phyloP scores from a whole-genome alignment of 2,888 invertebrate species.

The Cephalotes varians region DNA sequence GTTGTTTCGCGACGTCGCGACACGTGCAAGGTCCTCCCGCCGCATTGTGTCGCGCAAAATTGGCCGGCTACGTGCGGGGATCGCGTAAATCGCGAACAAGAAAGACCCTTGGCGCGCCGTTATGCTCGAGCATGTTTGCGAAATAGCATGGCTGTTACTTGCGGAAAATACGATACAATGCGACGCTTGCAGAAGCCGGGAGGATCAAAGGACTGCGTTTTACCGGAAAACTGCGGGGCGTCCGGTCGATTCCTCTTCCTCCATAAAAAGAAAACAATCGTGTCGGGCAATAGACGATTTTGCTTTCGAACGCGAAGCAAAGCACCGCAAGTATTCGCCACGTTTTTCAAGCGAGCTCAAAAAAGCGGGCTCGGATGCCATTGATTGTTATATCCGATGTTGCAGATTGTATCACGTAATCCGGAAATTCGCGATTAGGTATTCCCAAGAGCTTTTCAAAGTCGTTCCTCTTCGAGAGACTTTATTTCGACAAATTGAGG shows the following conservation, averaged over 20 bases:
- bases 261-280: conserved; percentile 26
- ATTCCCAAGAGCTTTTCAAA: conserved; percentile 32
- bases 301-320: neutral
- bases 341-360: neutral
- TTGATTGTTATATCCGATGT: neutral
- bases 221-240: conserved; percentile 18
- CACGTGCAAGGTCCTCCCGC: conserved; percentile 20
- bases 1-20: conserved; percentile 6
- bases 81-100: conserved; percentile 48
- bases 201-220: conserved; percentile 33
- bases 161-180: conserved; percentile 46
- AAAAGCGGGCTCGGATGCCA: neutral
- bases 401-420: neutral
- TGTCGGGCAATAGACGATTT: conserved; percentile 19
- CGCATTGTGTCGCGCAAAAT: conserved; percentile 48
- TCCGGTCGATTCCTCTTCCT: neutral
- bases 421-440: conserved; percentile 11
- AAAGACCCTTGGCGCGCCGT: conserved; percentile 36
- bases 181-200: neutral
- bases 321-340: neutral
- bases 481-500: conserved; percentile 51
- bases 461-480: conserved; percentile 1
- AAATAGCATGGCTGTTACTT: conserved; percentile 50
- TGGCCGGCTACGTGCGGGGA: conserved; percentile 23
- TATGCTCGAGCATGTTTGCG: conserved; percentile 44